Base-by-base conservation (phyloP, 2,797 vertebrate genomes). In the Mergus octosetaceus region DNA sequence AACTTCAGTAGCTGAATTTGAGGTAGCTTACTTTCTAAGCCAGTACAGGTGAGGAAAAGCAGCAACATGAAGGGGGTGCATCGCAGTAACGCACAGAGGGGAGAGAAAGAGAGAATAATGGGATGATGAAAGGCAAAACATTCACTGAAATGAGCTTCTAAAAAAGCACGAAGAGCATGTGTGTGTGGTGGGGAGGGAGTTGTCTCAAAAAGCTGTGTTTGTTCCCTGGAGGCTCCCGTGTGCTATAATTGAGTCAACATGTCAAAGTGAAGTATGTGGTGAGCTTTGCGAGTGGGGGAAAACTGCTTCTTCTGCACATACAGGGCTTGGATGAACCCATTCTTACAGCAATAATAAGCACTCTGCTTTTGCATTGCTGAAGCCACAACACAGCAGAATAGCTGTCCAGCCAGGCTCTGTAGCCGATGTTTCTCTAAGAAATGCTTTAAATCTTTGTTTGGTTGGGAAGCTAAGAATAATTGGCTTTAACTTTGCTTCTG, bases 161-260 rank as follows among this genome's bases (percentile, higher is more conserved):
- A 85, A 83, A 86, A 81, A 81, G 47, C 85, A 51, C 1, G 41
- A 73, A 21, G 56, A 77, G 82, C 70, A 41, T 41, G 73, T 66
- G 49, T 89, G 49, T 83, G 73, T 92, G 45, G 36, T 65, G 36
- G 47, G 45, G 69, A 71, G 78, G 90, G 72, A 80, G 58, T 53
- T 86, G 66, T 76, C 76, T 91, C 38, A 41, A 62, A 92, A 86
- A 68, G 51, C 79, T 45, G 10, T 69, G 62, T 84, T 81, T 60
- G 66, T 76, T 89, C 93, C 87, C 87, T 78, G 57, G 95, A 68
- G 95, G 82, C 80, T 93, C 53, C 83, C 0, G 0, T 83, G 89
- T 90, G 85, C 89, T 89, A 7, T 96, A 92, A 94, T 88, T 94
- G 95, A 96, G 92, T 73, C 89, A 91, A 62, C 58, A 6, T 93